phyloP scores from a whole-genome alignment of 2,888 invertebrate species.

The Lasioglossum malachurum region DNA sequence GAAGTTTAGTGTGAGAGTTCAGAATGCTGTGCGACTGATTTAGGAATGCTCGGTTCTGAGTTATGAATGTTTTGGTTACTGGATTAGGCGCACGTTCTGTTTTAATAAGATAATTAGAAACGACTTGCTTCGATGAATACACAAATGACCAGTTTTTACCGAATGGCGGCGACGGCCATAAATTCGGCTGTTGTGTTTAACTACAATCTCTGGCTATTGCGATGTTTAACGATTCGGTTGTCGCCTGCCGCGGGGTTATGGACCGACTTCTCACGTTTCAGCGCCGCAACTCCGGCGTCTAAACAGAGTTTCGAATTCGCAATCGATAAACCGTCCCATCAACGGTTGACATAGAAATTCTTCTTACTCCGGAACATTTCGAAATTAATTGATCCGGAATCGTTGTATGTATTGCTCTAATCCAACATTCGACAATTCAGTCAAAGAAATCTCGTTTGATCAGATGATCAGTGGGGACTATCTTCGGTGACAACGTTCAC shows the following conservation, averaged over 20 bases:
- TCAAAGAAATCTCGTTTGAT: background rate
- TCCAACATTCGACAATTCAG: background rate
- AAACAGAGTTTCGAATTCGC: constrained; percentile 72
- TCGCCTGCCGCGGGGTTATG: constrained; percentile 56
- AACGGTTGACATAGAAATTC: background rate
- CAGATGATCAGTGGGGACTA: background rate
- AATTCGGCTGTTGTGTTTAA: constrained; percentile 50
- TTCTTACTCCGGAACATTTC: background rate
- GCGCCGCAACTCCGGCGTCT: constrained; percentile 62
- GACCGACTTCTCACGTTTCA: constrained; percentile 65
- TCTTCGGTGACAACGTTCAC: background rate
- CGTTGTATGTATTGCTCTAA: background rate
- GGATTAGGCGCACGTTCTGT: no score
- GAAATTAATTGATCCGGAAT: background rate
- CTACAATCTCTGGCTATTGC: constrained; percentile 27
- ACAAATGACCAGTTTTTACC: background rate
- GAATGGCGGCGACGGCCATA: background rate
- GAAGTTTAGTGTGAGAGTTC: no score
- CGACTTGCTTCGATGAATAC: no score
- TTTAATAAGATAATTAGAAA: no score
- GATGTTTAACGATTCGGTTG: constrained; percentile 64
- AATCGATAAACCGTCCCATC: constrained; percentile 68
- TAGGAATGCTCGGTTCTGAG: no score
- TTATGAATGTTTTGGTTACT: no score
- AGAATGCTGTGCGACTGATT: no score